Conservation (phyloP, 1,140 invertebrate species). For the Potamilus streckersoni region DNA sequence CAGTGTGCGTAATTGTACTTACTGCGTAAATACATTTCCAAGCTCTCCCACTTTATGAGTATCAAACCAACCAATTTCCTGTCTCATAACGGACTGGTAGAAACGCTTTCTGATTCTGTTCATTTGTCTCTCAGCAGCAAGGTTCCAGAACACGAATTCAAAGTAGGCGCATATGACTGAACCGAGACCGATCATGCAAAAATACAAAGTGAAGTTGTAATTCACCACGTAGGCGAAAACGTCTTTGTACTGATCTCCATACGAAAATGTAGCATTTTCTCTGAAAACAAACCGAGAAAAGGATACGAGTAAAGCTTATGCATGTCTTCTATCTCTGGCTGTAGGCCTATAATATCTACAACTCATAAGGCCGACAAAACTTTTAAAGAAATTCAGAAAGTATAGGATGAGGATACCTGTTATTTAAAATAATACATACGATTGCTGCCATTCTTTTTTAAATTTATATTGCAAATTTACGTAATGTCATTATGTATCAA, state of each 20-base stretch:
- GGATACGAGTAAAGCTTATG: no score
- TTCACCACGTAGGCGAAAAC: no score
- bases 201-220: not conserved
- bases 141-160: conserved; percentile 8
- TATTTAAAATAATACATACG: not conserved
- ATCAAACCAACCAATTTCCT: conserved; percentile 93
- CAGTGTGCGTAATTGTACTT: no score
- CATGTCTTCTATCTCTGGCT: not conserved
- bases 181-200: conserved; percentile 15
- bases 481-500: no score
- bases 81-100: conserved; percentile 80
- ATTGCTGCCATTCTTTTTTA: no score
- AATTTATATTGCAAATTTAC: no score
- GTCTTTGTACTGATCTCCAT: no score
- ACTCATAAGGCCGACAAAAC: not conserved
- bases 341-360: not conserved
- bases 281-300: no score
- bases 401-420: no score
- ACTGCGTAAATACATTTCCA: no score
- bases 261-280: no score
- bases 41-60: conserved; percentile 67
- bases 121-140: conserved; percentile 22
- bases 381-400: not conserved
- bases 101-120: conserved; percentile 38
- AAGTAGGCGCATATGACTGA: conserved; percentile 17